Base-by-base conservation (phyloP, 2,888 invertebrate species). In the Leptinotarsa tumamoca region DNA sequence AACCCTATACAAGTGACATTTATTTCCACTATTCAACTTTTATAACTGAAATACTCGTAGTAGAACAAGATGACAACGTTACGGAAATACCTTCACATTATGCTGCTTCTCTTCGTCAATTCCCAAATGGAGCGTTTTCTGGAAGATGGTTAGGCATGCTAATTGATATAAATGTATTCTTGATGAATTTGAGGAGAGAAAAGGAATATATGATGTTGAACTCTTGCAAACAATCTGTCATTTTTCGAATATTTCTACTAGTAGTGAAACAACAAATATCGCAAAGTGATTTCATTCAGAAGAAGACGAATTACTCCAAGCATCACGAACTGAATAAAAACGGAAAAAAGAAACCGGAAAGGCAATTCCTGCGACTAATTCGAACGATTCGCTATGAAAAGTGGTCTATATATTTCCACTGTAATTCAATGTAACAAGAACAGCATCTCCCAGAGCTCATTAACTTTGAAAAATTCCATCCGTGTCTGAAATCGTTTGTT, bases 371-470 rank as follows among this genome's bases (percentile, higher is more conserved):
- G 50, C 33, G 56, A 66, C 76, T 71, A 76, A 71, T 73, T 73
- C 33, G 33, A 43, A 63, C 54, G 68, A 76, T 72, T 73, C 68
- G 61, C 61, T 50, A 56, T 54, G 72, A 54, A 72, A 74, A 77
- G 72, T 72, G 72, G 68, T 69, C 73, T 75, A 69, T 77, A 76
- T 71, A 71, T 77, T 74, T 76, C 63, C 70, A 52, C 58, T 23
- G 58, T 74, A 73, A 73, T 76, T 77, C 68, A 72, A 78, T 71
- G 72, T 79, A 79, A 81, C 80, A 80, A 82, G 80, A 79, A 78
- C 78, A 79, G 79, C 43, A 43, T 80, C 80, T 82, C 82, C 81
- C 76, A 81, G 80, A 82, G 80, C 78, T 81, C 83, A 83, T 83
- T 83, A 82, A 80, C 79, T 79, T 78, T 77, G 74, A 76, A 81